Conservation (phyloP, 2,888 invertebrate species). For the Drosophila aldrichi region DNA sequence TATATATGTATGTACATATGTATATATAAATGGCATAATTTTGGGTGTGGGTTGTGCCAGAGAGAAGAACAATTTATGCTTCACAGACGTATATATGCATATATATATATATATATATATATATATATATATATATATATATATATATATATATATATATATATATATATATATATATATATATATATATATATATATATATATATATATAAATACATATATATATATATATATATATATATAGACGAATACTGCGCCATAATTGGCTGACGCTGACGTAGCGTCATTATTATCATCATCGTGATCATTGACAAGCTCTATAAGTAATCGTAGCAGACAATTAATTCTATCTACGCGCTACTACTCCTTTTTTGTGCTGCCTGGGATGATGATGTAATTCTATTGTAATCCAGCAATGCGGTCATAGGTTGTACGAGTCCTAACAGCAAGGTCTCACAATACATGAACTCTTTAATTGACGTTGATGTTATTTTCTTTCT, state of each 20-base stretch:
- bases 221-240: conserved; percentile 3
- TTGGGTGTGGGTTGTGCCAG: conserved; percentile 72
- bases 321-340: conserved; percentile 51
- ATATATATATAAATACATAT: conserved; percentile 1
- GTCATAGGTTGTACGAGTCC: conserved; percentile 47
- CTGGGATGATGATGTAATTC: conserved; percentile 62
- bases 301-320: conserved; percentile 14
- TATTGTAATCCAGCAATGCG: conserved; percentile 54
- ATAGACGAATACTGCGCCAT: conserved; percentile 65
- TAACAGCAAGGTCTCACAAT: conserved; percentile 18
- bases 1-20: conserved; percentile 31
- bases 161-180: no score
- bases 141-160: no score
- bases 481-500: background rate
- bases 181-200: conserved; percentile 1
- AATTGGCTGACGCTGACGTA: conserved; percentile 69
- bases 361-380: conserved; percentile 8
- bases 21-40: conserved; percentile 42
- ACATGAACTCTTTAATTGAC: conserved; percentile 8
- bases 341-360: conserved; percentile 43
- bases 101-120: conserved; percentile 1
- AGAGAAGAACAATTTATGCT: conserved; percentile 62
- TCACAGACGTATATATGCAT: conserved; percentile 21
- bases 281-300: conserved; percentile 28
- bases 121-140: no score